Evolutionary conservation across 2,888 invertebrate species (phyloP), one percentile per base, ranked within the genome.

Genomic region (Cheilosia pagana): DNA sequence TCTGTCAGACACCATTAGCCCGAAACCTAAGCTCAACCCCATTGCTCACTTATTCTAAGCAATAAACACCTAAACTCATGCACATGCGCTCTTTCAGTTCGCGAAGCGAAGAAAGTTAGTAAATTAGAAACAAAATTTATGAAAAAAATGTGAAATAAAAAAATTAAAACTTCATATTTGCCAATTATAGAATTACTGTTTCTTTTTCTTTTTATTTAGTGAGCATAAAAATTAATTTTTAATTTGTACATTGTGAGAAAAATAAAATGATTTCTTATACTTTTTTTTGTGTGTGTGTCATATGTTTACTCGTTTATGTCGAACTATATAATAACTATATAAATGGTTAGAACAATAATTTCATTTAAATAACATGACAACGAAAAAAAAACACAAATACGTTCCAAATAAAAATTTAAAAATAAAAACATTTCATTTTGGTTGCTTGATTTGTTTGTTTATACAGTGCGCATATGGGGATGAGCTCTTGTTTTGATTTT

Each of bases 401-500:
- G 21, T 50, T 50, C 14, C 23, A 82, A 62, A 62, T 62, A 59
- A 62, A 52, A 8, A 28, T 23, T 23, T 67, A 53, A 68, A 72
- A 72, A 12, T 63, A 39, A 52, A 48, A 78, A 74, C 57, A 75
- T 28, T 75, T 75, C 43, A 16, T 21, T 60, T 59, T 41, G 48
- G 10, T 65, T 72, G 31, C 67, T 60, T 41, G 28, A 60, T 62
- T 28, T 28, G 28, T 6, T 65, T 31, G 31, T 67, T 60, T 67
- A 53, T 55, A 75, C 74, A 79, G 79, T 79, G 83, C 52, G 83
- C 85, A 72, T 67, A 53, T 76, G 85, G 85, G 85, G 81, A 85
- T 85, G 85, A 85, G 85, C 71, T 81, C 53, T 71, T 67, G 41
- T 79, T 78, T 78, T 62, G 21, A 50, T 35, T 21, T 53, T 48